Percentiles rank a stretch among this genome's conserved stretches.
phyloP scores from a whole-genome alignment of 2,113 vertebrate species.

The Salvelinus fontinalis region DNA sequence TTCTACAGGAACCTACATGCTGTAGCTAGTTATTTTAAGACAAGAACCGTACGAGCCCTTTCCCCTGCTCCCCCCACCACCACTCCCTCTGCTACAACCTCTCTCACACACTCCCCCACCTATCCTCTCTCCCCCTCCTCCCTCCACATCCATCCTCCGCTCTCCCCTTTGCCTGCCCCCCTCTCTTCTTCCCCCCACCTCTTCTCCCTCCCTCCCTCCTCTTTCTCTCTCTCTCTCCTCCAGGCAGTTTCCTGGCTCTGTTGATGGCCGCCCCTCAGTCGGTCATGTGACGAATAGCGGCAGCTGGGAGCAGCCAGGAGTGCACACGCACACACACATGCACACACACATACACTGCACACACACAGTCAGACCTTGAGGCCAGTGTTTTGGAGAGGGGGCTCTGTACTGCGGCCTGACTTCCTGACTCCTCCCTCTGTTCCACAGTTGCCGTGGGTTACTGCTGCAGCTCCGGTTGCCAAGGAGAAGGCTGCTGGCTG shows the following conservation, averaged over 20 bases:
- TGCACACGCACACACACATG: conserved; percentile 27
- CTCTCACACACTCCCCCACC: conserved; percentile 8
- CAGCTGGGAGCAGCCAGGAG: conserved; percentile 71
- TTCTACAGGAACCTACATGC: conserved; percentile 65
- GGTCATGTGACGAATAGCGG: conserved; percentile 71
- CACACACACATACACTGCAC: conserved; percentile 6
- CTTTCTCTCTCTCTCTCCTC: conserved; percentile 53
- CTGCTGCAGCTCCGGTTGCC: conserved; percentile 84
- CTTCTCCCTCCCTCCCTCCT: conserved; percentile 37
- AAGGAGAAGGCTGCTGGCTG: conserved; percentile 85
- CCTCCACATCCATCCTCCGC: conserved; percentile 27
- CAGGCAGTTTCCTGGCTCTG: conserved; percentile 71
- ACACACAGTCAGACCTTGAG: conserved; percentile 67
- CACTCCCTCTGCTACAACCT: not conserved
- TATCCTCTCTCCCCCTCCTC: conserved; percentile 18
- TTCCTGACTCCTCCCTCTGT: conserved; percentile 69
- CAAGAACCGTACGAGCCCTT: conserved; percentile 16
- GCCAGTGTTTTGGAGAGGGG: conserved; percentile 75
- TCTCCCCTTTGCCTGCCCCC: conserved; percentile 21
- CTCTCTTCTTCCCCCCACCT: conserved; percentile 17
- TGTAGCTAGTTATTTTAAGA: conserved; percentile 74
- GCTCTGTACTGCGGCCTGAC: conserved; percentile 77
- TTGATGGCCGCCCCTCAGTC: conserved; percentile 66
- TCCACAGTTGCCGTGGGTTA: conserved; percentile 82
- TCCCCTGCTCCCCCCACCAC: conserved; percentile 34